A percentile compares a stretch with the other conserved stretches of the same genome.
Conservation (phyloP, 1,140 invertebrate genomes). For the Medauroidea extradentata region DNA sequence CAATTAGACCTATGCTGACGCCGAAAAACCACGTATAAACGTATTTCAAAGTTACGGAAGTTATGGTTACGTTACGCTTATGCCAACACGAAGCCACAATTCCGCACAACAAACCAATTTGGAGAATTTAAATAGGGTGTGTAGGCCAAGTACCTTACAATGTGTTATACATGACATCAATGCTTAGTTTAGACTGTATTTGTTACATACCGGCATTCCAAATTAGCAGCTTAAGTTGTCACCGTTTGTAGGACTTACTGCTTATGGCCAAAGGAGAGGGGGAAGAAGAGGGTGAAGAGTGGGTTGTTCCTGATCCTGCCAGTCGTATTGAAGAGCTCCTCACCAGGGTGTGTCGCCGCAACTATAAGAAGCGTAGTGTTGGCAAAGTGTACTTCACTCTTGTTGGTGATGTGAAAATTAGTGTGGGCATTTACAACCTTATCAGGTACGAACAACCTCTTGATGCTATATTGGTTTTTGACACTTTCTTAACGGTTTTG, state of each 20-base stretch:
- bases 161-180: no score
- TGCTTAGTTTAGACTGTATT: not conserved
- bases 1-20: no score
- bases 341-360: not conserved
- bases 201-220: not conserved
- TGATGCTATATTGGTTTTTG: no score
- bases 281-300: not conserved
- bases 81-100: no score
- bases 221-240: not conserved
- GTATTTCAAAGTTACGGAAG: no score
- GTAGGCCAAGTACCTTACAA: no score
- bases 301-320: not conserved
- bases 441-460: no score
- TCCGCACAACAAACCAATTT: no score
- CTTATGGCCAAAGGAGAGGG: not conserved
- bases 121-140: no score
- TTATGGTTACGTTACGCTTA: no score
- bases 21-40: no score
- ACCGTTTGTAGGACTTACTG: not conserved
- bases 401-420: conserved; percentile 41
- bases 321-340: not conserved
- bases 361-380: conserved; percentile 27
- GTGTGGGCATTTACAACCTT: conserved; percentile 44
- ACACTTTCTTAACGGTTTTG: no score
- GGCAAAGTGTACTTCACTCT: conserved; percentile 40